Evolutionary conservation across 2,113 vertebrate genomes (phyloP), one percentile per base, ranked within the genome.

Genomic region (Petaurus breviceps): DNA sequence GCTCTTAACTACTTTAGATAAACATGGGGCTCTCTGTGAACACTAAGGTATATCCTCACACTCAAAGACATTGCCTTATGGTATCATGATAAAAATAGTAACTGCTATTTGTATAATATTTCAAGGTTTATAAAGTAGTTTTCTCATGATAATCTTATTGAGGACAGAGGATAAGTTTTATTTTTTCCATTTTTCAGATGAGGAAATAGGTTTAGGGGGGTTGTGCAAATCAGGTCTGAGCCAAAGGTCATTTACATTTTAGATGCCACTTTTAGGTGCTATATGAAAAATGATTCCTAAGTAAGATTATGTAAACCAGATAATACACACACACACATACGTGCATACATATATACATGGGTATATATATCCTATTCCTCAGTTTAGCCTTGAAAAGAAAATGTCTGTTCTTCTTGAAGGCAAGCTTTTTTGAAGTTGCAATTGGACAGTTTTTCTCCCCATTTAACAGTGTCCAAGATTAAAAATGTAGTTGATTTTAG

Each of bases 61-160:
- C 91, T 90, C 51, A 43, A 96, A 97, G 93, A 90, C 31, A 91
- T 89, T 84, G n/a, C 68, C 68, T 43, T 43, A 77, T 77, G 12
- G 47, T 31, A 77, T 95, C 47, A 91, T 91, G 57, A 92, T 52
- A 61, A 24, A 47, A 23, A 95, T 95, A 54, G 37, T 55, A 89
- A 93, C 50, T 95, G 11, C 57, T 31, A 43, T 94, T 90, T 11
- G 89, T 51, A 5, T 92, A 95, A 92, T 52, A 46, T 0, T 51
- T 22, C 51, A 51, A 94, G 92, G 93, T 84, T 8, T 31, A 89
- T 28, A 8, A 26, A 14, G 12, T 54, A 3, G 7, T 8, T 92
- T 89, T 90, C 19, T 43, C 89, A 47, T 94, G n/a, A 25, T 9
- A n/a, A 22, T 46, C 16, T 47, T 96, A 22, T 57, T 49, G 92